Evolutionary conservation across 2,797 vertebrate species (phyloP).

Genomic region (Chloroceryle amazona): DNA sequence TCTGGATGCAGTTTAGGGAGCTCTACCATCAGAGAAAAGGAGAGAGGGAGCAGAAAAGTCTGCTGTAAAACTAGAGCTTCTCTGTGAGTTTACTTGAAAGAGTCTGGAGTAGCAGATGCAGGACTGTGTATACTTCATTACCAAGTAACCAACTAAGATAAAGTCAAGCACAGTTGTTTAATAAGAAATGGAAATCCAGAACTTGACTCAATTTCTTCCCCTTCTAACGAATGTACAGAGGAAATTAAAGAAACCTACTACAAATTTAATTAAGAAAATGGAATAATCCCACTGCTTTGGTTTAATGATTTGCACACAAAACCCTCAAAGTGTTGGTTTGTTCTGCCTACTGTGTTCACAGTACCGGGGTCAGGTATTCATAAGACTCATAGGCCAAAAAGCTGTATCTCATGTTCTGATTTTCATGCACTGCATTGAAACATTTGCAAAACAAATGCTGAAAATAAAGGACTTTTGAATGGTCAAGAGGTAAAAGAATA

Average conservation of each 20-base stretch:
- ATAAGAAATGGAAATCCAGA: background rate
- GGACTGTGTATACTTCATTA: background rate
- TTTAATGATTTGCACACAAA: constrained; percentile 16
- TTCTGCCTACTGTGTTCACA: background rate
- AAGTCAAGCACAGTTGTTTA: background rate
- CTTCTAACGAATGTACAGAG: background rate
- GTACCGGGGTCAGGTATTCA: background rate
- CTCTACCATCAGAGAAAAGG: background rate
- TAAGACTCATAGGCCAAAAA: background rate
- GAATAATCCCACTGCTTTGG: background rate
- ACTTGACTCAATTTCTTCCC: background rate
- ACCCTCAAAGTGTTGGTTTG: background rate
- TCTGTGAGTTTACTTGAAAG: background rate
- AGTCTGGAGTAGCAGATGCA: background rate
- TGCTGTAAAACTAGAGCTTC: background rate
- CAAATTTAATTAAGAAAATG: background rate
- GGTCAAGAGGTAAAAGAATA: background rate
- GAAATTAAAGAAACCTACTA: constrained; percentile 1
- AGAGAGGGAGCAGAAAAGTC: background rate
- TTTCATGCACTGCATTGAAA: background rate
- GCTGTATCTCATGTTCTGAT: background rate
- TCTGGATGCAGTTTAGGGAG: background rate
- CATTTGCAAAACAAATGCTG: background rate
- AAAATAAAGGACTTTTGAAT: constrained; percentile 9
- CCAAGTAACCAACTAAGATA: background rate